Base-by-base conservation (phyloP, 2,113 vertebrate genomes). In the Morone saxatilis region DNA sequence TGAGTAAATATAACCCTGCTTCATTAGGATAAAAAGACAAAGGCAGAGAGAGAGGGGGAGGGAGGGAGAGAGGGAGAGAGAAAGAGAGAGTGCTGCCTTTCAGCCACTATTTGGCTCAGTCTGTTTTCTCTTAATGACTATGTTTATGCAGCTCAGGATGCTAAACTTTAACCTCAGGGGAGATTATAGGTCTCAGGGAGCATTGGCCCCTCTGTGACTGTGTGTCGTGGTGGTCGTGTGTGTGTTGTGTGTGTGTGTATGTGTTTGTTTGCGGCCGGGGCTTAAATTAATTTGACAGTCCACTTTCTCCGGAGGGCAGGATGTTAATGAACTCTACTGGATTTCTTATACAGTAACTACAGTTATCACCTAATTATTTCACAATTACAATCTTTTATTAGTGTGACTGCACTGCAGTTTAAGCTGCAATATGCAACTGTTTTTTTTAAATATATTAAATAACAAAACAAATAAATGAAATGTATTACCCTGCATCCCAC, bases 281-380 rank as follows among this genome's bases (percentile, higher is more conserved):
- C 69, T 87, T 90, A 81, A 91, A 80, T 87, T 22, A 65, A 25
- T 81, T 16, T 86, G 78, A 84, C 72, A 81, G 68, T 61, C 71
- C 70, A 40, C 48, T 38, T 41, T 48, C 80, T 86, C 88, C 17
- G 14, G 71, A 78, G 89, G 84, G 20, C 50, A 19, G 36, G 19
- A 36, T 41, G 54, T 71, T 90, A 85, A 88, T 91, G 83, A 86
- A 92, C 80, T 86, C 65, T 16, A 16, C 50, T 63, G 56, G 12
- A 76, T 47, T 83, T 38, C 7, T 73, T 56, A 65, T 53, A 88
- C 86, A 68, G 66, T 85, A 74, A 47, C 79, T 79, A 65, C 61
- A 79, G 54, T 71, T 71, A 61, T 84, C 73, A 78, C 19, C 48
- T 86, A 61, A 86, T 90, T 86, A 87, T 78, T 69, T 68, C 56